A percentile compares a stretch with the other conserved stretches of the same genome.
Conservation (phyloP, 30 jellyfish, hydroid and myxozoan species). For the Aurelia sp. region DNA sequence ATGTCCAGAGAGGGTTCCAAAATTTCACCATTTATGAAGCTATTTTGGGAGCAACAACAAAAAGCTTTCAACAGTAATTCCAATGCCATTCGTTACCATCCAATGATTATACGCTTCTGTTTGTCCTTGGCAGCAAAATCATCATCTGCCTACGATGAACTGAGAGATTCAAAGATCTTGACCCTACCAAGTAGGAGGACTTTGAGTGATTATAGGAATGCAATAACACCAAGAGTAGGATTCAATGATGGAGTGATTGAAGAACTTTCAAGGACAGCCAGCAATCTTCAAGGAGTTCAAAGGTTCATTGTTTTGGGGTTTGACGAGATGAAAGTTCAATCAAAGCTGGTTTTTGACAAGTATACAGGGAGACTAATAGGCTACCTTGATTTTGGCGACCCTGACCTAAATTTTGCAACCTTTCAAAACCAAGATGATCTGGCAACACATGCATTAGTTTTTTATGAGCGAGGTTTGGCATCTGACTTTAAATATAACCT, state of each 20-base stretch:
- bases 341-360: constrained; percentile 74
- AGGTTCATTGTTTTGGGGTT: too few species aligned
- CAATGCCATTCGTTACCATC: constrained; percentile 80
- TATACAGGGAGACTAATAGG: constrained; percentile 69
- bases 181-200: constrained; percentile 88
- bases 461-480: constrained; percentile 35
- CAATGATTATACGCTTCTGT: constrained; percentile 80
- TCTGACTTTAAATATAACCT: constrained; percentile 22
- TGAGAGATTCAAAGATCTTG: constrained; percentile 59
- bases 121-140: constrained; percentile 77
- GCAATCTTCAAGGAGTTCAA: too few species aligned
- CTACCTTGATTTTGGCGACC: constrained; percentile 52
- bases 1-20: constrained; percentile 23
- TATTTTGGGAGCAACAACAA: constrained; percentile 90
- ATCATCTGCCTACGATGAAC: constrained; percentile 76
- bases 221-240: constrained; percentile 46
- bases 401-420: constrained; percentile 37
- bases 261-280: too few species aligned
- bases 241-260: too few species aligned
- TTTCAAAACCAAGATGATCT: constrained; percentile 15
- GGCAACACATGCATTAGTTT: constrained; percentile 66
- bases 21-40: constrained; percentile 76
- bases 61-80: constrained; percentile 35
- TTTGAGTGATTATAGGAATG: constrained; percentile 61
- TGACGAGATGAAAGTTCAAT: constrained; percentile 57